These are phyloP conservation scores for Syngnathus floridae DNA, from an alignment of 2,113 vertebrate genomes.

Conservation along the genomic window DNA sequence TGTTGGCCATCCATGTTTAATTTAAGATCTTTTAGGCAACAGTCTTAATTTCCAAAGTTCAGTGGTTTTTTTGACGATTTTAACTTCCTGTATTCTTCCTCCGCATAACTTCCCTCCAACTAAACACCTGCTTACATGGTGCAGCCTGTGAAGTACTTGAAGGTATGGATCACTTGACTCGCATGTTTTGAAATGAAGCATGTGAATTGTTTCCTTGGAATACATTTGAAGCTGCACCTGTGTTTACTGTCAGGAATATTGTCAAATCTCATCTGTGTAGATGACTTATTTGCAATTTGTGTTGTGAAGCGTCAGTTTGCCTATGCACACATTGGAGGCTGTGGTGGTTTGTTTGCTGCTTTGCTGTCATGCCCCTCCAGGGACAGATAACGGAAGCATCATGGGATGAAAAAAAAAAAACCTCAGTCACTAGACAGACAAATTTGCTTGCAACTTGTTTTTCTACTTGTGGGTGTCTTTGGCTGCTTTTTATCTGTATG, in stretches of 20 bases:
- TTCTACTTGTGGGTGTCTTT: slow-evolving; percentile 30
- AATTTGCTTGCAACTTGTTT: slow-evolving; percentile 38
- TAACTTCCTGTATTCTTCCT: slow-evolving; percentile 27
- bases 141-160: slow-evolving; percentile 88
- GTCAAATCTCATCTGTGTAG: slow-evolving; percentile 1
- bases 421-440: slow-evolving; percentile 13
- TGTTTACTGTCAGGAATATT: slow-evolving; percentile 10
- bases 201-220: slow-evolving; percentile 43
- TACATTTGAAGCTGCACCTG: slow-evolving; percentile 16
- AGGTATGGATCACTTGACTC: slow-evolving; percentile 76
- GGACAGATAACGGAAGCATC: slow-evolving; percentile 1
- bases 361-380: slow-evolving; percentile 12
- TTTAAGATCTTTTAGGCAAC: slow-evolving; percentile 37
- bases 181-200: slow-evolving; percentile 69
- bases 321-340: slow-evolving; percentile 5
- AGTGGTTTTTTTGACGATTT: slow-evolving; percentile 26
- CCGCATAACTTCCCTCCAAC: slow-evolving; percentile 63
- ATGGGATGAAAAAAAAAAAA: slow-evolving; percentile 2
- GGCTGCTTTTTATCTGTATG: slow-evolving; percentile 52
- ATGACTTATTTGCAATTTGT: neutral
- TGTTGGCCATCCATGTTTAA: slow-evolving; percentile 49
- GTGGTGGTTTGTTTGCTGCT: slow-evolving; percentile 28
- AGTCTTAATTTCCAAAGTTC: slow-evolving; percentile 9
- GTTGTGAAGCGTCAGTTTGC: slow-evolving; percentile 4
- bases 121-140: slow-evolving; percentile 61